Evolutionary conservation across 2,113 vertebrate genomes (phyloP).

Genomic region (Bufo gargarizans): DNA sequence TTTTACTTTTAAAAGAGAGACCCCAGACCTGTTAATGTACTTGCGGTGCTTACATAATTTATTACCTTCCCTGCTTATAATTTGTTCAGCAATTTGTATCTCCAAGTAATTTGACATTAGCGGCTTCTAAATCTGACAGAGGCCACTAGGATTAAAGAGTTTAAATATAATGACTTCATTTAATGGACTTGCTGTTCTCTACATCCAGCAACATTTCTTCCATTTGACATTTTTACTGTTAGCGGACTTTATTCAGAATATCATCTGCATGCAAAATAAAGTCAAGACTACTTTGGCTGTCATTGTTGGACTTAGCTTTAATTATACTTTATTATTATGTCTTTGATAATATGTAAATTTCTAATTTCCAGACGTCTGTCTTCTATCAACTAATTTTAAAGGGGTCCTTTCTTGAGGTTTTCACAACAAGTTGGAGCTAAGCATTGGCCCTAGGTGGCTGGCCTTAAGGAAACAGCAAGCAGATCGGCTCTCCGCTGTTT

Average conservation of each 20-base stretch:
- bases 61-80: background rate
- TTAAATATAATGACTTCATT: slow-evolving; percentile 5
- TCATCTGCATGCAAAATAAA: slow-evolving; percentile 6
- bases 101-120: background rate
- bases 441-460: no score
- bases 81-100: background rate
- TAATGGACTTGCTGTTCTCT: background rate
- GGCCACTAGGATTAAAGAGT: slow-evolving; percentile 16
- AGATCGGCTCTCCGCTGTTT: no score
- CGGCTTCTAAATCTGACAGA: background rate
- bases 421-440: no score
- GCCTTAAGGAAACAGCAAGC: no score
- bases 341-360: background rate
- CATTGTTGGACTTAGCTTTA: background rate
- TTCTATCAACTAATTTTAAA: background rate
- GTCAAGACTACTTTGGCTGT: background rate
- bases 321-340: slow-evolving; percentile 20
- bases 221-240: background rate
- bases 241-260: slow-evolving; percentile 20
- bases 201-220: background rate
- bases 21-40: background rate
- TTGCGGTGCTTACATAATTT: background rate
- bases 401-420: no score
- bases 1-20: background rate
- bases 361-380: background rate